phyloP scores from a whole-genome alignment of 2,888 invertebrate genomes.

The Drosophila nr. fundita region DNA sequence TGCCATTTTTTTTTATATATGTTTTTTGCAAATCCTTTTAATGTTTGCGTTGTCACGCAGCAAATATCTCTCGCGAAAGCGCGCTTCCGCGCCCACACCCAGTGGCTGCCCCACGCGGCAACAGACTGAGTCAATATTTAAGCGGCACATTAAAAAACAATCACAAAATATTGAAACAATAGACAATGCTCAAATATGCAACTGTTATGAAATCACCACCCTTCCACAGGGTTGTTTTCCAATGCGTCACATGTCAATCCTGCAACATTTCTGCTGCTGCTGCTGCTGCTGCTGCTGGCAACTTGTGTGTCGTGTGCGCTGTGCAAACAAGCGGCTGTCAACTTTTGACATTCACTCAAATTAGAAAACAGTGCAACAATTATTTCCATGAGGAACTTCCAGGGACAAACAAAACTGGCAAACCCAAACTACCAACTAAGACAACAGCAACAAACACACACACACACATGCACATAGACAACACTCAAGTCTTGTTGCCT shows the following conservation, averaged over 20 bases:
- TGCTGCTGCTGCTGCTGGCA: not conserved
- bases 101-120: conserved; percentile 28
- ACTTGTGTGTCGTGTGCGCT: conserved; percentile 59
- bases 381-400: conserved; percentile 67
- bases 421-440: conserved; percentile 37
- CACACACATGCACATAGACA: not conserved
- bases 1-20: conserved; percentile 31
- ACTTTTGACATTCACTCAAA: conserved; percentile 71
- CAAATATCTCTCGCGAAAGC: conserved; percentile 66
- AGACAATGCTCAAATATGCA: conserved; percentile 38
- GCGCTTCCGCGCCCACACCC: conserved; percentile 27
- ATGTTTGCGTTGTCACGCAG: conserved; percentile 84
- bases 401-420: conserved; percentile 29
- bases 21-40: conserved; percentile 82
- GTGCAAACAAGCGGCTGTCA: conserved; percentile 59
- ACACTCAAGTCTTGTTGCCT: conserved; percentile 9
- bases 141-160: conserved; percentile 81
- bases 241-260: conserved; percentile 30
- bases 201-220: conserved; percentile 12
- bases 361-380: conserved; percentile 76
- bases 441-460: conserved; percentile 17
- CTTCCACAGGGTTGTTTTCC: conserved; percentile 3
- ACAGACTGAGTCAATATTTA: conserved; percentile 77
- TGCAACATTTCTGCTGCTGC: conserved; percentile 24
- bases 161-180: conserved; percentile 74